Conservation (phyloP, 2,797 vertebrate species). For the Cheirogaleus major region DNA sequence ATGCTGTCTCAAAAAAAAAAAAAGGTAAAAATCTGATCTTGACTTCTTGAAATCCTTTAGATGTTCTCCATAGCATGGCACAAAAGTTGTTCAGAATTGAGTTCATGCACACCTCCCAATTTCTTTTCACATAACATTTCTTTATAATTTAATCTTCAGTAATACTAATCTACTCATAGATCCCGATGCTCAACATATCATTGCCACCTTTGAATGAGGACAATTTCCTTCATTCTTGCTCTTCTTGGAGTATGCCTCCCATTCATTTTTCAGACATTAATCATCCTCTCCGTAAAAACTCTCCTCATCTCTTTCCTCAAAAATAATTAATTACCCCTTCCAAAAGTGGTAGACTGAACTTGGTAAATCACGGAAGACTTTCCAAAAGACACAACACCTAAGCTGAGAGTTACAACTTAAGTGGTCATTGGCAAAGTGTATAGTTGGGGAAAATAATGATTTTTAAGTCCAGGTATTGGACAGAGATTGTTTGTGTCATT, state of each 20-base stretch:
- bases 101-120: neutral
- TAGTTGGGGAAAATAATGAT: neutral
- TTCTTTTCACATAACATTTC: neutral
- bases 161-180: neutral
- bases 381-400: neutral
- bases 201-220: neutral
- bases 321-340: neutral
- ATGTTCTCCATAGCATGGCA: neutral
- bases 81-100: neutral
- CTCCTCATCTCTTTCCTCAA: neutral
- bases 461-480: neutral
- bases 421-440: neutral
- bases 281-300: neutral
- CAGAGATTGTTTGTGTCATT: neutral
- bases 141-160: neutral
- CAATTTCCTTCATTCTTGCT: neutral
- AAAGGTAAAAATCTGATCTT: neutral
- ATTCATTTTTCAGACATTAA: neutral
- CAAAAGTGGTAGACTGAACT: neutral
- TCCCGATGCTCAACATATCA: neutral
- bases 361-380: conserved; percentile 6
- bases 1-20: too few relatives aligned
- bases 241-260: neutral
- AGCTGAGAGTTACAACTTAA: neutral
- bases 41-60: neutral